Conservation (phyloP, 2,113 vertebrate species). For the Passerina amoena region DNA sequence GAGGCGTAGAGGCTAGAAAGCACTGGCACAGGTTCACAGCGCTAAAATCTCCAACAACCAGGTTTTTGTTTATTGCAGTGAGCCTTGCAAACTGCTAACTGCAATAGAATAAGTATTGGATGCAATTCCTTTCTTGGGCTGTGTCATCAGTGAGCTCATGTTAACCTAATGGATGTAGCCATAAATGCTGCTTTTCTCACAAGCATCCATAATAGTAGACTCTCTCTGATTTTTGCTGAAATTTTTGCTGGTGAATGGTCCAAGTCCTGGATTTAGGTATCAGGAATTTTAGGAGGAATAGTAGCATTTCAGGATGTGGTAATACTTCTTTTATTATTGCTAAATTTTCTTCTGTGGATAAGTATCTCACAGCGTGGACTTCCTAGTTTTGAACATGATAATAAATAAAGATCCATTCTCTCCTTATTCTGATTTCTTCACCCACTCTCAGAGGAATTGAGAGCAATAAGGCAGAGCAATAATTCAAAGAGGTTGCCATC, state of each 20-base stretch:
- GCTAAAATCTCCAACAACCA: background rate
- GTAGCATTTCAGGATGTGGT: background rate
- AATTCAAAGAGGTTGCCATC: background rate
- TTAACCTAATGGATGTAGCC: background rate
- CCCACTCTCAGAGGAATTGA: background rate
- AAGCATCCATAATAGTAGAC: background rate
- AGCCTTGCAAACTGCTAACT: background rate
- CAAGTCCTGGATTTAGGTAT: background rate
- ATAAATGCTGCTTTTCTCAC: background rate
- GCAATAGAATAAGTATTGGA: background rate
- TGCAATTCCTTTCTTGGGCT: background rate
- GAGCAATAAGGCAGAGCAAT: background rate
- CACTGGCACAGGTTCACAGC: background rate
- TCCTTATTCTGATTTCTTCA: background rate
- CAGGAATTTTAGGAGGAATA: background rate
- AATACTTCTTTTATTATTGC: background rate
- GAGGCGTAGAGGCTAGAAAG: background rate
- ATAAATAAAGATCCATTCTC: background rate
- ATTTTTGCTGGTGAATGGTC: background rate
- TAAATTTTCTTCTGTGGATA: background rate
- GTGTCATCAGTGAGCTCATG: background rate
- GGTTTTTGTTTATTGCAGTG: background rate
- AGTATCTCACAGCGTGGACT: background rate
- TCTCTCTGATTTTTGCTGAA: background rate
- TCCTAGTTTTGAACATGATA: background rate